Percentiles rank a stretch among this genome's conserved stretches.
Conservation (phyloP, 2,888 invertebrate species). For the Mythimna loreyi region DNA sequence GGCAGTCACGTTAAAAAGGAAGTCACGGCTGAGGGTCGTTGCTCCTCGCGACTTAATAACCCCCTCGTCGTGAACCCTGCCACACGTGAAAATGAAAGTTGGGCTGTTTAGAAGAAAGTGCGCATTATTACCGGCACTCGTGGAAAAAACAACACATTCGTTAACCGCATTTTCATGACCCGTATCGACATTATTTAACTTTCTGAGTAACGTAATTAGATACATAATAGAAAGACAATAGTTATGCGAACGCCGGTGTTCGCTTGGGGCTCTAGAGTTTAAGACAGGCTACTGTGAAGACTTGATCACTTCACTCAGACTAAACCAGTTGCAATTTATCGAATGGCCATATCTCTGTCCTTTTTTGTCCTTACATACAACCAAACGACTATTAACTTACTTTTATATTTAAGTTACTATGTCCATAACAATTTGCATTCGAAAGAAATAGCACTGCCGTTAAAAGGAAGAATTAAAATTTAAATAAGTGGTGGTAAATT, state of each 20-base stretch:
- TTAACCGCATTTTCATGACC: slow-evolving; percentile 72
- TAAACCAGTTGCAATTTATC: slow-evolving; percentile 22
- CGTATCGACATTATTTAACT: slow-evolving; percentile 20
- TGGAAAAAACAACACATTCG: slow-evolving; percentile 68
- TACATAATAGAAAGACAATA: too few species aligned
- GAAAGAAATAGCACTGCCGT: slow-evolving; percentile 23
- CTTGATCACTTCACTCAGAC: slow-evolving; percentile 2
- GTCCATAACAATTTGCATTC: slow-evolving; percentile 40
- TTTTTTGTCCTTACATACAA: background rate
- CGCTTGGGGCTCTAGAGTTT: too few species aligned
- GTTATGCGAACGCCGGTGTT: too few species aligned
- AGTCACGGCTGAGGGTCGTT: slow-evolving; percentile 87
- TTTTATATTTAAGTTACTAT: slow-evolving; percentile 21
- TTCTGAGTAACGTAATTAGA: too few species aligned
- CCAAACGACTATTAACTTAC: slow-evolving; percentile 16
- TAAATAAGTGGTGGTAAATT: slow-evolving; percentile 46
- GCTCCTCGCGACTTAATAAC: slow-evolving; percentile 72
- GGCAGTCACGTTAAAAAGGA: slow-evolving; percentile 83
- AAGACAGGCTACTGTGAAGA: slow-evolving; percentile 1
- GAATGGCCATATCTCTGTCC: slow-evolving; percentile 3
- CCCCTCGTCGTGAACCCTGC: slow-evolving; percentile 63
- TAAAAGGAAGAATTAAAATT: slow-evolving; percentile 29
- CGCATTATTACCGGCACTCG: slow-evolving; percentile 55
- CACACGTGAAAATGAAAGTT: slow-evolving; percentile 82
- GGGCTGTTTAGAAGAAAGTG: slow-evolving; percentile 71